Conservation (phyloP, 2,797 vertebrate genomes). For the Chiroxiphia lanceolata region DNA sequence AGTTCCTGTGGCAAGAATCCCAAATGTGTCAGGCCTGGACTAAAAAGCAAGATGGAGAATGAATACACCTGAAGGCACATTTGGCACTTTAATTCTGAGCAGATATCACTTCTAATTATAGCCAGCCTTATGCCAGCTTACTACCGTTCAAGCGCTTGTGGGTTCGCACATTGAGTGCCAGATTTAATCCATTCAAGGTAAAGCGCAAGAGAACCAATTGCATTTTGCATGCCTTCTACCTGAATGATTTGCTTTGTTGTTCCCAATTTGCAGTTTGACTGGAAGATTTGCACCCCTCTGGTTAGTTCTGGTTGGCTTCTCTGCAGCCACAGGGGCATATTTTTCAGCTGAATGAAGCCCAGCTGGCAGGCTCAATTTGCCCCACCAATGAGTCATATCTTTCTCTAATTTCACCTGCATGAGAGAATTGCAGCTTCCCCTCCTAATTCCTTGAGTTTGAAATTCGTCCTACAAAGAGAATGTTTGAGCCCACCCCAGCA, state of each 20-base stretch:
- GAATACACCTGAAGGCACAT: constrained; percentile 64
- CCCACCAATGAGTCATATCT: constrained; percentile 59
- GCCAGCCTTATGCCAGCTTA: constrained; percentile 63
- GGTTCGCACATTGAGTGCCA: constrained; percentile 29
- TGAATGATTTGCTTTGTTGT: constrained; percentile 67
- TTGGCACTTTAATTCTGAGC: constrained; percentile 61
- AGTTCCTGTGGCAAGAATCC: constrained; percentile 65
- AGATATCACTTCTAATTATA: constrained; percentile 67
- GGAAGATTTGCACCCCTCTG: constrained; percentile 67
- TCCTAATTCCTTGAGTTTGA: neutral
- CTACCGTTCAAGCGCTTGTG: constrained; percentile 45
- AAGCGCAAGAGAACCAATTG: constrained; percentile 41
- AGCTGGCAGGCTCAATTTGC: constrained; percentile 64
- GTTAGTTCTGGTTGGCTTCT: constrained; percentile 64
- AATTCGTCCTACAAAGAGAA: neutral
- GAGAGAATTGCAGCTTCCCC: constrained; percentile 28
- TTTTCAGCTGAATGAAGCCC: constrained; percentile 67
- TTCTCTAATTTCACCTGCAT: constrained; percentile 43
- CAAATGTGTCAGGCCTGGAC: constrained; percentile 66
- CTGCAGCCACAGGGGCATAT: constrained; percentile 50
- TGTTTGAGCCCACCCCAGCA: neutral
- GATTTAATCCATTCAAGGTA: constrained; percentile 64
- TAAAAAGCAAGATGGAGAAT: constrained; percentile 65
- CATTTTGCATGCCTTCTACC: constrained; percentile 67
- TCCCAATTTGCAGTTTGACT: constrained; percentile 66